These are phyloP conservation scores for Lynx canadensis DNA, from an alignment of 2,113 vertebrate genomes.

Conservation along the genomic window DNA sequence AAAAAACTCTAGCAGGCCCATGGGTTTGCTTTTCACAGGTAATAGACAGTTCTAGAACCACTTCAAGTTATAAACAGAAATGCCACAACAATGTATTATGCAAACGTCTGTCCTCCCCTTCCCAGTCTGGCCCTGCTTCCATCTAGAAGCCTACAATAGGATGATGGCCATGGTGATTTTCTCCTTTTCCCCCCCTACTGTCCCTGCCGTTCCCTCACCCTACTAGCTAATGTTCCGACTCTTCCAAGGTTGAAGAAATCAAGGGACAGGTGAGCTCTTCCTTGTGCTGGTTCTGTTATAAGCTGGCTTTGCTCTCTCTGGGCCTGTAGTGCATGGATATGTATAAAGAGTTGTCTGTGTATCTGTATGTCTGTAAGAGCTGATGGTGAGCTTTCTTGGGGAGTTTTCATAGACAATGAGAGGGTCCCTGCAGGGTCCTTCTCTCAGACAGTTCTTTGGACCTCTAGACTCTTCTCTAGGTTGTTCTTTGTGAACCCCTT, in stretches of 20 bases:
- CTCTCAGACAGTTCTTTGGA: not conserved
- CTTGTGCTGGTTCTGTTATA: not conserved
- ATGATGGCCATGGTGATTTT: not conserved
- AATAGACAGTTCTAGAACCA: not conserved
- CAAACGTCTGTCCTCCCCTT: not conserved
- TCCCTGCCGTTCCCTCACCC: not conserved
- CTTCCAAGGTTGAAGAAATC: not conserved
- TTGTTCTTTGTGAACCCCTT: not conserved
- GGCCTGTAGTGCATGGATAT: not conserved
- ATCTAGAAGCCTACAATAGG: not conserved
- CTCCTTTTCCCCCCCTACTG: not conserved
- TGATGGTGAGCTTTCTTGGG: not conserved
- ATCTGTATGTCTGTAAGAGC: not conserved
- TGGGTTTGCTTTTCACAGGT: not conserved
- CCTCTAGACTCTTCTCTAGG: not conserved
- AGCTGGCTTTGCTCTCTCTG: not conserved
- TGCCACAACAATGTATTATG: not conserved
- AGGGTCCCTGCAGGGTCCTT: not conserved
- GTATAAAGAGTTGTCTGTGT: not conserved
- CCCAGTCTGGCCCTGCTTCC: not conserved
- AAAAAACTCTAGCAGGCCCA: not conserved
- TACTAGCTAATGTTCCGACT: not conserved
- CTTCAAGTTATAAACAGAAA: not conserved
- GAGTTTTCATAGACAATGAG: not conserved
- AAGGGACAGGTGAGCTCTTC: not conserved